Percentiles rank a stretch among this genome's conserved stretches.
These are phyloP conservation scores for Drosophila nr. perissopoda DNA, from an alignment of 2,888 invertebrate genomes.

Conservation along the genomic window DNA sequence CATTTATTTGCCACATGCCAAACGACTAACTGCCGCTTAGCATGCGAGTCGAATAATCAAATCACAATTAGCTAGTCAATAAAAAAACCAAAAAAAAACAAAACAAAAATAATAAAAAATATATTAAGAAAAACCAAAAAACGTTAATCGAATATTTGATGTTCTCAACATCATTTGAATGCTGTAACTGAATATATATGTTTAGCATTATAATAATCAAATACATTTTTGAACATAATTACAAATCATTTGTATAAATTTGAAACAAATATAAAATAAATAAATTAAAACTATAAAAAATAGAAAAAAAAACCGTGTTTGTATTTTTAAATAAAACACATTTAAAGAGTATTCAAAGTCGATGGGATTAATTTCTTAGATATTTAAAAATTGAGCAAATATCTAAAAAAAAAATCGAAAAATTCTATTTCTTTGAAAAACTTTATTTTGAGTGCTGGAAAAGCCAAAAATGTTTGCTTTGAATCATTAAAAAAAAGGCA, in stretches of 20 bases:
- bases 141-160: slow-evolving; percentile 1
- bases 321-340: background rate
- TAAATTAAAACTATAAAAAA: background rate
- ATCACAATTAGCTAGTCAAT: slow-evolving; percentile 16
- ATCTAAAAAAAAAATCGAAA: background rate
- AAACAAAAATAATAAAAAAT: background rate
- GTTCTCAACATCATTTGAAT: background rate
- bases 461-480: too few relatives aligned
- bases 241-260: background rate
- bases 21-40: slow-evolving; percentile 44
- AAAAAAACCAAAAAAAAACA: slow-evolving; percentile 12
- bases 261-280: background rate
- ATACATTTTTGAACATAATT: background rate
- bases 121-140: background rate
- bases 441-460: background rate
- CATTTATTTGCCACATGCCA: slow-evolving; percentile 35
- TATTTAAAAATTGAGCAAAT: background rate
- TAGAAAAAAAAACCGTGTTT: background rate
- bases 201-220: background rate
- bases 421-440: too few relatives aligned
- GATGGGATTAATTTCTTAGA: background rate
- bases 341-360: background rate
- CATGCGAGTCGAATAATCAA: slow-evolving; percentile 53
- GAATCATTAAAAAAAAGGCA: background rate
- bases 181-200: background rate